Evolutionary conservation across 2,797 vertebrate genomes (phyloP).

Genomic region (Staurois parvus): DNA sequence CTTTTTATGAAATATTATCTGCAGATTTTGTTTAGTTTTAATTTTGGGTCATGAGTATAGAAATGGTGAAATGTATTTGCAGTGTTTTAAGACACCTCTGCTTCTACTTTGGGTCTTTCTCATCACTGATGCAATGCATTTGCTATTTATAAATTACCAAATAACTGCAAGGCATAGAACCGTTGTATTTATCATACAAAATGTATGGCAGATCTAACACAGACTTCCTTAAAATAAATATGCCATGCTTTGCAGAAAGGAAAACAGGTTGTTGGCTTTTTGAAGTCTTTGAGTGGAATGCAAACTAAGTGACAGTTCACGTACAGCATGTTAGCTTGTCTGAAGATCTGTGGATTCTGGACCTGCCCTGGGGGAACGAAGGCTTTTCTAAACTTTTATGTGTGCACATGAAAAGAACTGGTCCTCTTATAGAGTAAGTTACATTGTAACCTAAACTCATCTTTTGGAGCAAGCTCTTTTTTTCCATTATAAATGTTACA

Average conservation of each 20-base stretch:
- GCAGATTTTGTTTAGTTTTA: too few relatives aligned
- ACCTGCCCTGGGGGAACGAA: not conserved
- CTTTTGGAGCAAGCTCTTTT: not conserved
- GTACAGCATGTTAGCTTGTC: not conserved
- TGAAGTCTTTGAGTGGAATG: conserved; percentile 19
- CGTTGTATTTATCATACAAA: not conserved
- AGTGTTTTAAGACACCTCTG: not conserved
- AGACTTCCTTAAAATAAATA: not conserved
- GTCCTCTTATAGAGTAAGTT: not conserved
- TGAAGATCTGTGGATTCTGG: not conserved
- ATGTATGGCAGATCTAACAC: not conserved
- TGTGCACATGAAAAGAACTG: conserved; percentile 5
- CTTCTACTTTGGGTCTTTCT: not conserved
- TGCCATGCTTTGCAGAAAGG: not conserved
- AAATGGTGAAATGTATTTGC: not conserved
- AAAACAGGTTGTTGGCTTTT: not conserved
- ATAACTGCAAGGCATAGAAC: not conserved
- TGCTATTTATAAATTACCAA: too few relatives aligned
- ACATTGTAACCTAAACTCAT: not conserved
- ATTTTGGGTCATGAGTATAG: too few relatives aligned
- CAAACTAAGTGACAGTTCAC: not conserved
- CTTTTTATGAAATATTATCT: not conserved
- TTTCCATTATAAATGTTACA: too few relatives aligned
- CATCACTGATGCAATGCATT: not conserved
- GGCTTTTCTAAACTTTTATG: not conserved